phyloP scores from a whole-genome alignment of 2,888 invertebrate species.

The Rhyacophila evoluta region DNA sequence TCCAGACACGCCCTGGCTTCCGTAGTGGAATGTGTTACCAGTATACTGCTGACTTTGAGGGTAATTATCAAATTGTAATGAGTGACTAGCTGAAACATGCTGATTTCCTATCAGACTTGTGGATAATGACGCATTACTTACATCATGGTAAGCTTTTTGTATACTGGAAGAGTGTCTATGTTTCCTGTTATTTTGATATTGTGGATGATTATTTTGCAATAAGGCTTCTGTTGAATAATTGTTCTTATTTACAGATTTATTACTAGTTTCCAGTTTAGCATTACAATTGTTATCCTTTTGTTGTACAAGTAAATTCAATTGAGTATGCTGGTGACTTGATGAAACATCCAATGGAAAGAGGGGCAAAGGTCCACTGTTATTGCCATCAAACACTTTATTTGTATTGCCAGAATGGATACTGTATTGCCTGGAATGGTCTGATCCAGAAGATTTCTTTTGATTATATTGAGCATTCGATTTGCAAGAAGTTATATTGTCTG shows the following conservation, averaged over 20 bases:
- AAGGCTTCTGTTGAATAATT: conserved; percentile 53
- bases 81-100: conserved; percentile 33
- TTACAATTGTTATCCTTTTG: conserved; percentile 29
- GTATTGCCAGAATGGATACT: neutral
- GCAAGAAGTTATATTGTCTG: conserved; percentile 9
- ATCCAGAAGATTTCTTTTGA: conserved; percentile 32
- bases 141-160: conserved; percentile 42
- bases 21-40: conserved; percentile 43
- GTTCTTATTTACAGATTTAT: conserved; percentile 42
- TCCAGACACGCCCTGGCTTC: conserved; percentile 25
- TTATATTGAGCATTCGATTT: conserved; percentile 23
- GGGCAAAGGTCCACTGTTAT: conserved; percentile 27
- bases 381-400: conserved; percentile 30
- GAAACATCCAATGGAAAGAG: conserved; percentile 32
- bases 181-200: conserved; percentile 43
- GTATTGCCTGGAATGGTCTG: conserved; percentile 19
- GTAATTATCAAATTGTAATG: conserved; percentile 44
- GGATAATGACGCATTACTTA: conserved; percentile 37
- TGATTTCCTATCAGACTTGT: conserved; percentile 25
- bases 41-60: conserved; percentile 45
- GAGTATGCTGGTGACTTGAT: conserved; percentile 34
- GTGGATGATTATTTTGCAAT: conserved; percentile 42
- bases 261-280: conserved; percentile 33
- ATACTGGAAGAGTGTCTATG: conserved; percentile 31
- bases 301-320: conserved; percentile 8